These are phyloP conservation scores for Villa cingulata DNA, from an alignment of 2,888 invertebrate genomes.

Conservation along the genomic window DNA sequence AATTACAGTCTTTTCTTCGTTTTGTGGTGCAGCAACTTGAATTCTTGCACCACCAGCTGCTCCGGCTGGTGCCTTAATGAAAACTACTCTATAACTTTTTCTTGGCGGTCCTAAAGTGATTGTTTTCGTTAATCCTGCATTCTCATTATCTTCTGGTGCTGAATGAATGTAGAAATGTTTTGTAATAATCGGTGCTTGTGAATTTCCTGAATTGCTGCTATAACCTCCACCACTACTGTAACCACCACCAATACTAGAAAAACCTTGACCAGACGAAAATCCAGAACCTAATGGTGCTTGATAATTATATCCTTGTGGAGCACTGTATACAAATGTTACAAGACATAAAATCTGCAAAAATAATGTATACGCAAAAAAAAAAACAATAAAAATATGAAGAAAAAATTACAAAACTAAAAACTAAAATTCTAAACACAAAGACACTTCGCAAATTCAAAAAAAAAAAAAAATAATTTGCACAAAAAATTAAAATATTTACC, in stretches of 20 bases:
- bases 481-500: not conserved
- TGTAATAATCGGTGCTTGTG: slow-evolving; percentile 4
- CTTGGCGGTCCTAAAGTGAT: slow-evolving; percentile 27
- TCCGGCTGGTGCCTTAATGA: slow-evolving; percentile 33
- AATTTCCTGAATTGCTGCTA: not conserved
- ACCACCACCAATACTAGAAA: not conserved
- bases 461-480: not conserved
- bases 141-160: slow-evolving; percentile 15
- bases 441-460: not conserved
- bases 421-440: too few species aligned
- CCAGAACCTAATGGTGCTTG: not conserved
- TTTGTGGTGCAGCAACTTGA: slow-evolving; percentile 29
- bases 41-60: slow-evolving; percentile 28
- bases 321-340: not conserved
- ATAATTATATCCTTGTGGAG: not conserved
- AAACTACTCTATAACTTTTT: slow-evolving; percentile 34
- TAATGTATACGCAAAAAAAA: not conserved
- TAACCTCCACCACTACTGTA: not conserved
- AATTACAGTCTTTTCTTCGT: slow-evolving; percentile 35
- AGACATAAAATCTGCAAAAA: not conserved
- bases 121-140: slow-evolving; percentile 2
- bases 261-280: not conserved
- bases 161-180: slow-evolving; percentile 16
- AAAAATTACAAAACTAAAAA: too few species aligned
- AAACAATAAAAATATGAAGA: too few species aligned